phyloP scores from a whole-genome alignment of 2,888 invertebrate species.

The Ochropacha duplaris region DNA sequence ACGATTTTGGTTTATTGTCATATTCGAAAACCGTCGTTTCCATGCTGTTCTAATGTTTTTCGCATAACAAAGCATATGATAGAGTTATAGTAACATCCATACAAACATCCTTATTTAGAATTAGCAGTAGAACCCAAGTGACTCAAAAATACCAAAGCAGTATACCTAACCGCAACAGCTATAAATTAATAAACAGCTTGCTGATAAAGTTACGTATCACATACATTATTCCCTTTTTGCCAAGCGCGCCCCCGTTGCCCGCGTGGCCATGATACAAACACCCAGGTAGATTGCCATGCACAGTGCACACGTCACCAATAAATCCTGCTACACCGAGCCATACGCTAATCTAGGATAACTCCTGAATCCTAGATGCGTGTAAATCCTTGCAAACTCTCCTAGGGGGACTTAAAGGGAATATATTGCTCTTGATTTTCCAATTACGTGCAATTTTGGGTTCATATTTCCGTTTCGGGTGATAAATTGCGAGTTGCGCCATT shows the following conservation, averaged over 20 bases:
- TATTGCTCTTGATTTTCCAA: slow-evolving; percentile 73
- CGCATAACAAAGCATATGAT: no score
- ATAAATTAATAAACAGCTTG: background rate
- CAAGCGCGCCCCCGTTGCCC: no score
- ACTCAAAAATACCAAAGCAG: no score
- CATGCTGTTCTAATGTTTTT: no score
- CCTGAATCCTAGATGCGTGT: slow-evolving; percentile 41
- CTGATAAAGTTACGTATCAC: background rate
- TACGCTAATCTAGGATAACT: slow-evolving; percentile 36
- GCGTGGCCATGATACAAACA: slow-evolving; percentile 5
- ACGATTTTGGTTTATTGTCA: no score
- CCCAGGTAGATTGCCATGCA: slow-evolving; percentile 13
- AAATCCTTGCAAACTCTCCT: slow-evolving; percentile 40
- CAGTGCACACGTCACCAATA: slow-evolving; percentile 17
- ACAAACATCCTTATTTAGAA: no score
- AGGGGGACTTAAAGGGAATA: slow-evolving; percentile 50
- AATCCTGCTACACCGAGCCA: slow-evolving; percentile 19
- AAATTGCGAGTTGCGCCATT: slow-evolving; percentile 43
- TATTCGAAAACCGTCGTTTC: no score
- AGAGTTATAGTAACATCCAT: no score
- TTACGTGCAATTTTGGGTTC: slow-evolving; percentile 64
- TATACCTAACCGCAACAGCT: background rate
- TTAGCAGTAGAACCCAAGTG: no score
- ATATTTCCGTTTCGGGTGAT: slow-evolving; percentile 60
- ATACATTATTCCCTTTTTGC: slow-evolving; percentile 16